Evolutionary conservation across 2,113 vertebrate genomes (phyloP).

Genomic region (Percopsis transmontana): DNA sequence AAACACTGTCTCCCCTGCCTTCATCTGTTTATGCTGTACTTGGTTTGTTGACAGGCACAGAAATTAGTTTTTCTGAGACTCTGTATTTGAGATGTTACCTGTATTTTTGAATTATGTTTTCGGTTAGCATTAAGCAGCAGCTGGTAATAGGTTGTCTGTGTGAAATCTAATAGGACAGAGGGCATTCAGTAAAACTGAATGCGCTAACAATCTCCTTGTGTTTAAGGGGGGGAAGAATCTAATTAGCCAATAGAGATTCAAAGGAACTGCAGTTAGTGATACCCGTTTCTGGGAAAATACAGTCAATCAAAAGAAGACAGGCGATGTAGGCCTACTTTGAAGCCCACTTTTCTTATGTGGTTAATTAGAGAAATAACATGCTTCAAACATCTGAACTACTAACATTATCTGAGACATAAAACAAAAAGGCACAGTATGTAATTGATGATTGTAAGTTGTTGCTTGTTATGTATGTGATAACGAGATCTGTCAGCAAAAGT

Average conservation of each 20-base stretch:
- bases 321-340: constrained; percentile 12
- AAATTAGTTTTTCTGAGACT: constrained; percentile 60
- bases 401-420: constrained; percentile 43
- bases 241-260: constrained; percentile 55
- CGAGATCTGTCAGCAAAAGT: background rate
- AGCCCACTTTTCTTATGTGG: constrained; percentile 31
- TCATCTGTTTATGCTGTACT: constrained; percentile 34
- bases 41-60: constrained; percentile 36
- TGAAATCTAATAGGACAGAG: constrained; percentile 29
- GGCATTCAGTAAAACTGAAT: background rate
- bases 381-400: constrained; percentile 41
- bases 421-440: constrained; percentile 10
- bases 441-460: constrained; percentile 15
- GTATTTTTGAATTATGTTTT: constrained; percentile 23
- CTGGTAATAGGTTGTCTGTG: constrained; percentile 4
- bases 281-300: constrained; percentile 37
- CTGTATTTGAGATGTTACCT: constrained; percentile 39
- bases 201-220: constrained; percentile 27
- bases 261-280: constrained; percentile 13
- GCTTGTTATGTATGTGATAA: background rate
- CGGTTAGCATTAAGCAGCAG: constrained; percentile 6
- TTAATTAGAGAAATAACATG: constrained; percentile 60
- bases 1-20: constrained; percentile 26
- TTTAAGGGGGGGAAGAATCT: constrained; percentile 8
- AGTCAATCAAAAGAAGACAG: constrained; percentile 49